These are phyloP conservation scores for Chamaetylas fuelleborni DNA, from an alignment of 2,113 vertebrate species.

Conservation along the genomic window DNA sequence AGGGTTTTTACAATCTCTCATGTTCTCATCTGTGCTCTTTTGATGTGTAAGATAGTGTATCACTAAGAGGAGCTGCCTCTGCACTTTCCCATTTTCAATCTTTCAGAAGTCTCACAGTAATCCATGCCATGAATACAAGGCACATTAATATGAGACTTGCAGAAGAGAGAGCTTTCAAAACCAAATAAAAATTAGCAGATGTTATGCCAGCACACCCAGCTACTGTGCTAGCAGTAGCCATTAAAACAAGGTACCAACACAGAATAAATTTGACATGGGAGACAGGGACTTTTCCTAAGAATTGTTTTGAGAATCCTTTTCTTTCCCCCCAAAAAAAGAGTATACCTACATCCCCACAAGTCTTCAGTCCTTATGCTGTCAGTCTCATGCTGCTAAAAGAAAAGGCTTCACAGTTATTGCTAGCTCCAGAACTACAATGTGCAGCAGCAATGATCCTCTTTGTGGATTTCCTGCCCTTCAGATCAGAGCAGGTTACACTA, in stretches of 20 bases:
- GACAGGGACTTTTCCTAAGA: neutral
- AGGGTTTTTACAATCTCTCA: neutral
- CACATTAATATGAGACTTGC: neutral
- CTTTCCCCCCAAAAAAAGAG: neutral
- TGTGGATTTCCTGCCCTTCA: neutral
- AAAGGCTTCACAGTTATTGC: neutral
- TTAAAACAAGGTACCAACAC: neutral
- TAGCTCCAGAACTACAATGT: neutral
- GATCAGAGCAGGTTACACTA: neutral
- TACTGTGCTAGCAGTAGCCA: neutral
- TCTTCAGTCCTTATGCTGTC: neutral
- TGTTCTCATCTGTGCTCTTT: constrained; percentile 48
- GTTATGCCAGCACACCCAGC: neutral
- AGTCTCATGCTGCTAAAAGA: neutral
- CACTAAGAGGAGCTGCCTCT: neutral
- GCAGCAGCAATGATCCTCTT: neutral
- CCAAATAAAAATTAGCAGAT: neutral
- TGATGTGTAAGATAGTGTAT: constrained; percentile 43
- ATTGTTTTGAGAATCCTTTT: neutral
- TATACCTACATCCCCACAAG: neutral
- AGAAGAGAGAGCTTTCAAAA: neutral
- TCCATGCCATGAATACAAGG: neutral
- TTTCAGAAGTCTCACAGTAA: neutral
- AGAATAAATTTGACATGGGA: neutral
- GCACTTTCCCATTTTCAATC: neutral